A percentile compares a stretch with the other conserved stretches of the same genome.
Evolutionary conservation across 2,797 vertebrate species (phyloP).

Genomic region (Petrocephalus schoutedeni): DNA sequence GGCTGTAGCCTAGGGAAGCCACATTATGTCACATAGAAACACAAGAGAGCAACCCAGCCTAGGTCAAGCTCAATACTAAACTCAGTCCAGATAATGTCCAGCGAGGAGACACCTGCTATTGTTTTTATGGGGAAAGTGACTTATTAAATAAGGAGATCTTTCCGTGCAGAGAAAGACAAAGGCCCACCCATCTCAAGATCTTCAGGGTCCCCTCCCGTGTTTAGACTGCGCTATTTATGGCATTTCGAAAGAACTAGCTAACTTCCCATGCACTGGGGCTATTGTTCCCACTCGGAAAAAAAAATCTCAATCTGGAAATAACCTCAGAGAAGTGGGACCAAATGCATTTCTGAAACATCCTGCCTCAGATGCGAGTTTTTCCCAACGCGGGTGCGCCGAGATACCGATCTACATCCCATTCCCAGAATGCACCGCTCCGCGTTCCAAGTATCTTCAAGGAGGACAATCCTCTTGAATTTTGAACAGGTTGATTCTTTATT

Average conservation of each 20-base stretch:
- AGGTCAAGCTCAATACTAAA: background rate
- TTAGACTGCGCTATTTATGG: conserved; percentile 4
- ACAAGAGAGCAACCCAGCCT: background rate
- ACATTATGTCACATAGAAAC: background rate
- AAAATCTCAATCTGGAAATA: conserved; percentile 10
- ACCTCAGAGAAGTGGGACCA: background rate
- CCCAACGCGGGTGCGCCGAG: background rate
- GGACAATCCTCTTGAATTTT: background rate
- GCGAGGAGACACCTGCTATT: background rate
- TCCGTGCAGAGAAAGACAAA: background rate
- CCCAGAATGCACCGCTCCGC: background rate
- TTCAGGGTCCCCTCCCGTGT: background rate
- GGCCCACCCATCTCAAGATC: background rate
- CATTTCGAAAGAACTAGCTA: background rate
- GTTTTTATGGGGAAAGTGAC: background rate
- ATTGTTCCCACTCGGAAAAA: conserved; percentile 3
- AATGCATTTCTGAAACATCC: background rate
- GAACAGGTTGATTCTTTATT: background rate
- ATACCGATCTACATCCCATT: background rate
- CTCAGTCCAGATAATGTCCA: background rate
- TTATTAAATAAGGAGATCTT: background rate
- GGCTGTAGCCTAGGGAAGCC: background rate
- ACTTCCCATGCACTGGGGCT: background rate
- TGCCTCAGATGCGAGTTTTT: background rate
- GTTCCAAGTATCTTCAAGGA: background rate